Base-by-base conservation (phyloP, 53 echinoderm and acorn worm species). In the Astropecten irregularis region DNA sequence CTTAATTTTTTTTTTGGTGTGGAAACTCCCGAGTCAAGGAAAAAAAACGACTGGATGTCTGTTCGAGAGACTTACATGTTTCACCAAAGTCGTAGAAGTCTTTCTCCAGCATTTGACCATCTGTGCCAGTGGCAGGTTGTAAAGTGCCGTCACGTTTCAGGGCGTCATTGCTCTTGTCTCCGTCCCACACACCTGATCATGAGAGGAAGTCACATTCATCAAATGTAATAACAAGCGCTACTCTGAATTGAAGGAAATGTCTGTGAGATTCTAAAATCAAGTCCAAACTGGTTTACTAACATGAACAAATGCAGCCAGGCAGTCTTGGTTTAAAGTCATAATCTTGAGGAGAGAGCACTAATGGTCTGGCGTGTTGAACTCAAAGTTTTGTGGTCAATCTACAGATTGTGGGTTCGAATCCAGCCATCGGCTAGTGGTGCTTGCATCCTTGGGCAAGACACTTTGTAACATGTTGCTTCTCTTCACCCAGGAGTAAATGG, bases 121-220 rank as follows among this genome's bases (percentile, higher is more conserved):
- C 55, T 18, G 90, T 42, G 36, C 74, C 53, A 1, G 49, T 65
- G 4, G 47, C 73, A 44, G 66, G 18, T 36, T 68, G 69, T 8
- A 69, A 52, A 9, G 35, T 47, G 6, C 90, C 90, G 18, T 90
- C 57, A 27, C 68, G 63, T 22, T 22, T 35, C 44, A 42, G 26
- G 2, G 85, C 20, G 28, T 91, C 90, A 38, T 90, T 73, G 4
- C 28, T 27, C 3, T 26, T 7, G 36, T 93, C 65, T 3, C 73
- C 84, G 76, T 93, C 71, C 90, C 87, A 90, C 30, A 87, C 77
- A 68, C 93, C 90, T 93, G 63, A 14, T 54, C 4, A 20, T 13
- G 55, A 54, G 55, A 20, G 11, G 13, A 54, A 18, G 55, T 18
- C 21, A 5, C 4, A 54, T 11, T 13, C 55, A 18, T 54, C 8